A percentile compares a stretch with the other conserved stretches of the same genome.
phyloP scores from a whole-genome alignment of 2,113 vertebrate genomes.

The Ammodramus savannarum region DNA sequence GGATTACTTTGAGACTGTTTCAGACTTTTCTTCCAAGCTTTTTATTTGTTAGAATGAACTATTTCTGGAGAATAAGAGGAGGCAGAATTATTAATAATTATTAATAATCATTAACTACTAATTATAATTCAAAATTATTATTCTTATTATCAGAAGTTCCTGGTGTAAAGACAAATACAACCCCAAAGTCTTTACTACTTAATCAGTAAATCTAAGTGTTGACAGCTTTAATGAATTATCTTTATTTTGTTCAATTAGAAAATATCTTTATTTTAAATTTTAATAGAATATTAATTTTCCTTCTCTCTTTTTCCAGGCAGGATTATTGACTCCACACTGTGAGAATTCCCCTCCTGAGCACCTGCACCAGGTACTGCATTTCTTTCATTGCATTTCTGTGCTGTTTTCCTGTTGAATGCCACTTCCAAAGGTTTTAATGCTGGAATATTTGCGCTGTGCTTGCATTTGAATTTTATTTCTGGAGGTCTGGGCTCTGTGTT shows the following conservation, averaged over 20 bases:
- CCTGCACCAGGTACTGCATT: neutral
- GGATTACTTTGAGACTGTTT: neutral
- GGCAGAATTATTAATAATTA: neutral
- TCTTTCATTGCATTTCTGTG: neutral
- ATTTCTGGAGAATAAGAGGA: neutral
- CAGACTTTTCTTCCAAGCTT: neutral
- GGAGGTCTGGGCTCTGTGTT: rapidly evolving
- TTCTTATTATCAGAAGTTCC: neutral
- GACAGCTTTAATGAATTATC: neutral
- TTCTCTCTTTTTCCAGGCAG: neutral
- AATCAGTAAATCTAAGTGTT: neutral
- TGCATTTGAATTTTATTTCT: neutral
- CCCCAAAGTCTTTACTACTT: neutral
- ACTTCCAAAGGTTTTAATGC: rapidly evolving
- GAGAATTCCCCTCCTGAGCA: neutral
- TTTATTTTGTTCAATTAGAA: neutral
- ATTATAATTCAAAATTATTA: neutral
- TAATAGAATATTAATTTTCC: neutral
- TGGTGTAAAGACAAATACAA: neutral
- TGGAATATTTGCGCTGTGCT: neutral
- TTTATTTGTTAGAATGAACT: neutral
- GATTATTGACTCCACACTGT: neutral
- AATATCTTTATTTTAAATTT: neutral
- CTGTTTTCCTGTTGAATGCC: rapidly evolving
- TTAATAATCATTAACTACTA: neutral